A percentile compares a stretch with the other conserved stretches of the same genome.
Evolutionary conservation across 2,888 invertebrate species (phyloP).

Genomic region (Cinara cedri): DNA sequence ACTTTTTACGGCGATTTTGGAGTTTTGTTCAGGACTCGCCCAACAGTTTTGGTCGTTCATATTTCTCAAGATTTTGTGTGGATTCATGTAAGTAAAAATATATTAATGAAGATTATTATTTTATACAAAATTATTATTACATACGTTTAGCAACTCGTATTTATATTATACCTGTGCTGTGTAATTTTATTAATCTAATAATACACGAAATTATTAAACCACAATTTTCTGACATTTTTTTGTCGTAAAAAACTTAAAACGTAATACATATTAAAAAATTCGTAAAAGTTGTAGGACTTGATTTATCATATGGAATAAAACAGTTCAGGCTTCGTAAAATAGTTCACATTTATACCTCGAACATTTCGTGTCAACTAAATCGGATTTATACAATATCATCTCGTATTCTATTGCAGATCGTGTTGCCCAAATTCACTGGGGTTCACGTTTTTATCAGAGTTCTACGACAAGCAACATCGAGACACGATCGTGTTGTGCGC

Average conservation of each 20-base stretch:
- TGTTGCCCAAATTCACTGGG: slow-evolving; percentile 78
- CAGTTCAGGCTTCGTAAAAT: no score
- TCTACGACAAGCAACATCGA: slow-evolving; percentile 72
- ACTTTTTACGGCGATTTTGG: slow-evolving; percentile 70
- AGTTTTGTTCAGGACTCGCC: slow-evolving; percentile 70
- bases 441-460: slow-evolving; percentile 75
- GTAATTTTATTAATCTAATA: background rate
- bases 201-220: background rate
- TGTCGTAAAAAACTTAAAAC: no score
- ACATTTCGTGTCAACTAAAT: background rate
- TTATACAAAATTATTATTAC: no score
- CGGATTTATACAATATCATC: background rate
- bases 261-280: no score
- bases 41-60: slow-evolving; percentile 73
- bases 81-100: slow-evolving; percentile 72
- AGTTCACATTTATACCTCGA: no score
- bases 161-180: background rate
- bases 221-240: background rate
- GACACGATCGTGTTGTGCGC: slow-evolving; percentile 71
- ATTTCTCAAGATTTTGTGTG: slow-evolving; percentile 75
- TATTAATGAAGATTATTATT: background rate
- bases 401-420: slow-evolving; percentile 65
- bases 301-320: no score
- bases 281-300: no score
- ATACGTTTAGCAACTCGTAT: background rate